Evolutionary conservation across 2,113 vertebrate genomes (phyloP), one percentile per base, ranked within the genome.

Genomic region (Natator depressus): DNA sequence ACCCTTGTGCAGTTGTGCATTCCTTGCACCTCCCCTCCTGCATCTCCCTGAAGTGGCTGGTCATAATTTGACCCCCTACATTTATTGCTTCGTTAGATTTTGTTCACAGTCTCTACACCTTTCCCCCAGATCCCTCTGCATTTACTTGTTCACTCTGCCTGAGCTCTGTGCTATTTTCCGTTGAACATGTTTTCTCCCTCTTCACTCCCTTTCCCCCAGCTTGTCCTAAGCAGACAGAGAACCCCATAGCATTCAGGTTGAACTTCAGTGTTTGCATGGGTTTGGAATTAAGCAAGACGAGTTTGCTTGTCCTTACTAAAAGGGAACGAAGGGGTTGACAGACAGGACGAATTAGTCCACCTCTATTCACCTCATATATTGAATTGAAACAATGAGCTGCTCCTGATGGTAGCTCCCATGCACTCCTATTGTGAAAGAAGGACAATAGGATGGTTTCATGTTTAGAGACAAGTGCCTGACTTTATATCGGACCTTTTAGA

Each of bases 381-480:
- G 13, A 55, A 49, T 35, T 20, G 49, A 75, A 81, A 80, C 0
- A 0, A 92, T 53, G 57, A 87, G 0, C 1, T 2, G 5, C 24
- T 10, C 46, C 16, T 81, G 47, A 59, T 5, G 16, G 0, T 0
- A 94, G 19, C 8, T 91, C 42, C 38, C 6, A 76, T 72, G 38
- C 38, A 24, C 90, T 5, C 24, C 69, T 82, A 4, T 90, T 87
- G 46, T 22, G 82, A 94, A 89, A 80, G 0, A 78, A 5, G 35
- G 35, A 91, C 75, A 89, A 83, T 31, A 80, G 53, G 57, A 81
- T 81, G 8, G 51, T 14, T 38, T 90, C 49, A 6, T 78, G 59
- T 82, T 96, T 65, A 51, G 54, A 29, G 24, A 65, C 87, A 62
- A 87, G 19, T 96, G 82, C 27, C 59, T 91, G 59, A 75, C 20